phyloP scores from a whole-genome alignment of 2,888 invertebrate genomes.

The Conistra vaccinii region DNA sequence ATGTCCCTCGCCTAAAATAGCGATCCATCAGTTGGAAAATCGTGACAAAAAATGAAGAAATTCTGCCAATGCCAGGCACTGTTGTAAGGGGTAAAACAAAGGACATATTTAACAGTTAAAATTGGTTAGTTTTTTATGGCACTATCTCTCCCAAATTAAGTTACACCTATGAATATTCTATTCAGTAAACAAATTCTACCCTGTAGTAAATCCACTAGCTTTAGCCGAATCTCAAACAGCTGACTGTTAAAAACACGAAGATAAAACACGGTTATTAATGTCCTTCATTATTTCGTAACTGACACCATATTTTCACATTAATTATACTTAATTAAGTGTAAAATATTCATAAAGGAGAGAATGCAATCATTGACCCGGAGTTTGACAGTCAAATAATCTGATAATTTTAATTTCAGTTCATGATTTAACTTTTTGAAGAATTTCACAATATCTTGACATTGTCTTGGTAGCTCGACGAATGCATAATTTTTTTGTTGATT shows the following conservation, averaged over 20 bases:
- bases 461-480: neutral
- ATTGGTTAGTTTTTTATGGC: neutral
- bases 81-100: neutral
- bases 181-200: neutral
- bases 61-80: too few relatives aligned
- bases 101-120: neutral
- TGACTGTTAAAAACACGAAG: neutral
- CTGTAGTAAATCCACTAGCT: neutral
- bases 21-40: neutral
- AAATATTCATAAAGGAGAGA: conserved; percentile 33
- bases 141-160: neutral
- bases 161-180: neutral
- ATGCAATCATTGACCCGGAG: conserved; percentile 4
- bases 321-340: conserved; percentile 34
- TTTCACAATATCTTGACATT: neutral
- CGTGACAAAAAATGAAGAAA: neutral
- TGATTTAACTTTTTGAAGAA: neutral
- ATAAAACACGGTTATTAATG: conserved; percentile 17
- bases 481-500: neutral
- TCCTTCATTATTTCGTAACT: conserved; percentile 29
- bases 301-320: conserved; percentile 35
- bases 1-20: too few relatives aligned
- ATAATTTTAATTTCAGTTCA: conserved; percentile 10
- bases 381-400: conserved; percentile 28
- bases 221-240: neutral